These are phyloP conservation scores for Bombylius discolor DNA, from an alignment of 2,888 invertebrate genomes.

Conservation along the genomic window DNA sequence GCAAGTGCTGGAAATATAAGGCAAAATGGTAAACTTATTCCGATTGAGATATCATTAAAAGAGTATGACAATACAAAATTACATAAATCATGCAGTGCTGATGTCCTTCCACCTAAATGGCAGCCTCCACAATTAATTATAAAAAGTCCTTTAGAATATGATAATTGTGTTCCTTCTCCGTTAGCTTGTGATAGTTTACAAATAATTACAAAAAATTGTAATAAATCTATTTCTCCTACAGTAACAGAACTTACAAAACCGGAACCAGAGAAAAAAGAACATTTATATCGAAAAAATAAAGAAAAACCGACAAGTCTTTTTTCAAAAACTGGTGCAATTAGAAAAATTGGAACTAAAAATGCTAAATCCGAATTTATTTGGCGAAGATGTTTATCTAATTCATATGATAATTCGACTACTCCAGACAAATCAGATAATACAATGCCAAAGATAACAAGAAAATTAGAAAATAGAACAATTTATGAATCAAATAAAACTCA, in stretches of 20 bases:
- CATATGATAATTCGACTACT: constrained; percentile 10
- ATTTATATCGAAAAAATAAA: constrained; percentile 30
- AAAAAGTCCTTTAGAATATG: not conserved
- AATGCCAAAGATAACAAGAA: constrained; percentile 29
- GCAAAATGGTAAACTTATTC: constrained; percentile 1
- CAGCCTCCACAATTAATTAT: constrained; percentile 2
- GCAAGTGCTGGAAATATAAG: constrained; percentile 40
- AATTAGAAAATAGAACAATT: constrained; percentile 23
- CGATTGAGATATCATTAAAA: not conserved
- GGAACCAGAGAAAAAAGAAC: constrained; percentile 16
- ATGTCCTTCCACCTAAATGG: constrained; percentile 4
- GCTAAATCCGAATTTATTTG: constrained; percentile 15
- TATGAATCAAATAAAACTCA: constrained; percentile 25
- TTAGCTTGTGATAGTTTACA: constrained; percentile 31
- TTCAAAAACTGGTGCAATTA: constrained; percentile 13
- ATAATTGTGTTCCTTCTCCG: constrained; percentile 10
- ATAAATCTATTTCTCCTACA: not conserved
- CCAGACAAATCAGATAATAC: constrained; percentile 31
- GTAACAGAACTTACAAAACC: not conserved
- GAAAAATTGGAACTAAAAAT: constrained; percentile 20
- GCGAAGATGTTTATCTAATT: constrained; percentile 9
- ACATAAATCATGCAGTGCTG: constrained; percentile 13
- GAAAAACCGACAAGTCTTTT: constrained; percentile 18
- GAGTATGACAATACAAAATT: not conserved
- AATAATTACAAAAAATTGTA: constrained; percentile 16